Evolutionary conservation across 1,140 invertebrate genomes (phyloP), one percentile per base, ranked within the genome.

Genomic region (Cecropterus lyciades): DNA sequence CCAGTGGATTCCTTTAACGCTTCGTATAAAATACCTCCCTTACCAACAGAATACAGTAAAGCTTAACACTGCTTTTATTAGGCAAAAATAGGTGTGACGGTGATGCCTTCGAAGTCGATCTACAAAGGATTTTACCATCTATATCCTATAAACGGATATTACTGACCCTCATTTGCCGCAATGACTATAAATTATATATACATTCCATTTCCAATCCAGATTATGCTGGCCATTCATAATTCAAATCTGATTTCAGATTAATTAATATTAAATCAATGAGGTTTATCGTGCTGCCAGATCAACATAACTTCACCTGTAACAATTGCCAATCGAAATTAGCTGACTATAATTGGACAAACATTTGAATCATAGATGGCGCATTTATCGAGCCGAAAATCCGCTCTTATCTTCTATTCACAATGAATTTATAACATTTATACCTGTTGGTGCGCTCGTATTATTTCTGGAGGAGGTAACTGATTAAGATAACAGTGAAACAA

Each of bases 191-290:
- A 24, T 49, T n/a, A 49, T 15, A 27, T 4, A 24, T 27, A 49
- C 15, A 24, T 4, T 49, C 20, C n/a, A 30, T 30, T 30, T 13
- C 49, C 3, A 30, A 52, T 52, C 27, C 10, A 1, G 24, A 52
- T 30, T 52, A 24, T 43, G 14, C 40, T 14, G 13, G 40, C 40
- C 13, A 43, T 43, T 43, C 40, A 43, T 43, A 43, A 43, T 43
- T 6, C 49, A 13, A 27, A 52, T 52, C 27, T 52, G 20, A 52
- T 27, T 52, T 52, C 27, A 15, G 11, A 52, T 27, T 52, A 52
- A 52, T 52, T 24, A n/a, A 52, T 52, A 52, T 24, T 52, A 27
- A 27, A 52, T 52, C 20, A 27, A 52, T 52, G 27, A 24, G 7
- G 20, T 52, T 16, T 52, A 52, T 27, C 20, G 7, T 24, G 9